A percentile compares a stretch with the other conserved stretches of the same genome.
Evolutionary conservation across 2,113 vertebrate species (phyloP).

Genomic region (Oryzias javanicus): DNA sequence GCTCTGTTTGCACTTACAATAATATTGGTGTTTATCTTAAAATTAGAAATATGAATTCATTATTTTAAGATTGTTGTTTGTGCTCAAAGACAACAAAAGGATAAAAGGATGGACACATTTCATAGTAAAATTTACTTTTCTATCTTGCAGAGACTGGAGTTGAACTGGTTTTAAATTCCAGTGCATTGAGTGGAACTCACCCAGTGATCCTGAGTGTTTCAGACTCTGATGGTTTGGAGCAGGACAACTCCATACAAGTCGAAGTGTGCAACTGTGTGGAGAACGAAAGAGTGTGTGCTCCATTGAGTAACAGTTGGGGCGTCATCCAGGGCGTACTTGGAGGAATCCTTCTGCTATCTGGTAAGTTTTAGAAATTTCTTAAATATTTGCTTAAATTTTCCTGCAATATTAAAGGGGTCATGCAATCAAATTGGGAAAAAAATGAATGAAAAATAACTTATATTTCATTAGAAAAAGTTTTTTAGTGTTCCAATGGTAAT

Average conservation of each 20-base stretch:
- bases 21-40: too few relatives aligned
- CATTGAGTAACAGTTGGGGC: fast-evolving
- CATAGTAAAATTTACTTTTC: not conserved
- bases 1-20: too few relatives aligned
- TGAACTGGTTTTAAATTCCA: slow-evolving; percentile 61
- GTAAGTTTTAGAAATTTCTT: slow-evolving; percentile 71
- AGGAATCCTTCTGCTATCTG: slow-evolving; percentile 83
- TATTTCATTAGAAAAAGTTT: too few relatives aligned
- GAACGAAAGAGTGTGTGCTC: fast-evolving
- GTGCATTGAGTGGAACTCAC: slow-evolving; percentile 72
- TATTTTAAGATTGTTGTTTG: too few relatives aligned
- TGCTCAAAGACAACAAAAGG: too few relatives aligned
- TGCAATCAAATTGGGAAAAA: too few relatives aligned
- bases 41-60: too few relatives aligned
- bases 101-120: too few relatives aligned
- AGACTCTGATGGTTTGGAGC: slow-evolving; percentile 63
- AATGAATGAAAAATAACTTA: too few relatives aligned
- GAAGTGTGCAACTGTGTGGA: slow-evolving; percentile 84
- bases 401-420: too few relatives aligned
- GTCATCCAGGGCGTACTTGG: slow-evolving; percentile 87
- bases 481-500: too few relatives aligned
- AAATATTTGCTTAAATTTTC: too few relatives aligned
- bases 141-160: slow-evolving; percentile 63
- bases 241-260: slow-evolving; percentile 74
- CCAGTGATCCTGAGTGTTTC: slow-evolving; percentile 75